phyloP scores from a whole-genome alignment of 2,888 invertebrate species.

The Leucozona laternaria region DNA sequence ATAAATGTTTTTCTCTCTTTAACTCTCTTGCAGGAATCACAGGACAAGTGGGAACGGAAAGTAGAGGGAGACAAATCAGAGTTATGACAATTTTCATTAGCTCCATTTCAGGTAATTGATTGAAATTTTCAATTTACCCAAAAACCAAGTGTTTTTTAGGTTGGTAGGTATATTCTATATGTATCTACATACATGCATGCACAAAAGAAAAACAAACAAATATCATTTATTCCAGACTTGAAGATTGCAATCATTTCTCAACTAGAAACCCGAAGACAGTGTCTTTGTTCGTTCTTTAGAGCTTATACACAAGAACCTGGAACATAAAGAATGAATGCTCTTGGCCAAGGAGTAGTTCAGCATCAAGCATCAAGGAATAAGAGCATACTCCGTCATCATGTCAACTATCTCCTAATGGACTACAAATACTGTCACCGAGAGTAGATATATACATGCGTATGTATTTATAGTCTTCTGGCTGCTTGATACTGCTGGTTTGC shows the following conservation, averaged over 20 bases:
- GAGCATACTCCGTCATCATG: constrained; percentile 53
- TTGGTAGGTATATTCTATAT: not conserved
- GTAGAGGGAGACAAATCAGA: not conserved
- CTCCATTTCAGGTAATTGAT: constrained; percentile 41
- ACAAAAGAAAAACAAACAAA: constrained; percentile 11
- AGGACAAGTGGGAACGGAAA: no score
- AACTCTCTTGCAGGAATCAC: not conserved
- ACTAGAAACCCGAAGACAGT: constrained; percentile 22
- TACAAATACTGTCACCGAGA: constrained; percentile 62
- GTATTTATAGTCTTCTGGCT: not conserved
- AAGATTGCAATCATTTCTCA: constrained; percentile 54
- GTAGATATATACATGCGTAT: not conserved
- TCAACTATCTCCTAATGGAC: constrained; percentile 61
- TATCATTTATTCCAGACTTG: constrained; percentile 22
- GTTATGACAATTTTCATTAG: constrained; percentile 28
- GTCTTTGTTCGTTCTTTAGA: not conserved
- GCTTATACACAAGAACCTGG: not conserved
- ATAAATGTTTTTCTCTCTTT: not conserved
- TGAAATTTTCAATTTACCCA: constrained; percentile 50
- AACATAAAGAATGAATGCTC: constrained; percentile 3
- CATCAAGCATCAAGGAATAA: constrained; percentile 44
- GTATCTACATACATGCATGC: no score
- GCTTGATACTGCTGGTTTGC: not conserved
- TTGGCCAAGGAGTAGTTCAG: not conserved
- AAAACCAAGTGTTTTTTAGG: constrained; percentile 34